Evolutionary conservation across 2,113 vertebrate genomes (phyloP), one percentile per base, ranked within the genome.

Genomic region (Amphilophus citrinellus): DNA sequence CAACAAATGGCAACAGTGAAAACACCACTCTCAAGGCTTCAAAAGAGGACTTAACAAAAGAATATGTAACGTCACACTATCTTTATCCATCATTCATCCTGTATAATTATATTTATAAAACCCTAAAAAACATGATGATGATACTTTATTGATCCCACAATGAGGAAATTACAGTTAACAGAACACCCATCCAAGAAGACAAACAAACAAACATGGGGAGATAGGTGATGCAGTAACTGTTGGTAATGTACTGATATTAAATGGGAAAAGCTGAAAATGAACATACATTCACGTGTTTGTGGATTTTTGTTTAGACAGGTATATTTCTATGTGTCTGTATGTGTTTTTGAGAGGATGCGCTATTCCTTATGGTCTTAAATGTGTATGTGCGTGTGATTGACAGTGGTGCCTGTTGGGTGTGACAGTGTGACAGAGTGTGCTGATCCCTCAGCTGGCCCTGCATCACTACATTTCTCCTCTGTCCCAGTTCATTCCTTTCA

Each of bases 381-480:
- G 50, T 59, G 35, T 80, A 73, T 32, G 59, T 84, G 62, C 63
- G 44, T 84, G 83, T 76, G 87, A 92, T 82, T 91, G 92, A 91
- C 88, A 91, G 79, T 15, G 30, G 50, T 85, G 87, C 37, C 82
- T 85, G 75, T 82, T 59, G 84, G 80, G 85, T 84, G 73, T 89
- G 90, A 90, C 88, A 91, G 77, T 61, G 87, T 91, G 91, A 91
- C 92, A 86, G 82, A 91, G 88, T 91, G 86, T 62, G 47, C 84
- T 88, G 88, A 92, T 89, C 88, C 85, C 57, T 82, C 39, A 10
- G 73, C 82, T 65, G 81, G 85, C 61, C 87, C 75, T 77, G 85
- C 85, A 79, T 88, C 88, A 35, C 77, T 60, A 84, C 83, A 63
- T 86, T 83, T 80, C 73, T 80, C 80, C 73, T 79, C 61, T 68